Evolutionary conservation across 2,113 vertebrate species (phyloP).

Genomic region (Dromas ardeola): DNA sequence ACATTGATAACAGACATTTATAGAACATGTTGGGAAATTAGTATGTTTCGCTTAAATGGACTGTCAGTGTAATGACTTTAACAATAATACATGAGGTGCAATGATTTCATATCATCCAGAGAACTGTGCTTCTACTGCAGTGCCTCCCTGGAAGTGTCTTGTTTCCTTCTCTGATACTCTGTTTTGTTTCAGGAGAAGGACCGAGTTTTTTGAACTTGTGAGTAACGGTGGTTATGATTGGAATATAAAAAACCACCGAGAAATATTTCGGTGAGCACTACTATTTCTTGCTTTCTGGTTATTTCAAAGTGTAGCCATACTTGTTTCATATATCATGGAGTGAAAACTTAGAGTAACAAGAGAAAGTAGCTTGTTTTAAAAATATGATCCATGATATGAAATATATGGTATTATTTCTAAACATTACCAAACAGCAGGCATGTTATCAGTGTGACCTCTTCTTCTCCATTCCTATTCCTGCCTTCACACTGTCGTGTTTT

Average conservation of each 20-base stretch:
- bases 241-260: conserved; percentile 90
- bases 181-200: conserved; percentile 86
- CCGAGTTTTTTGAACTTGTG: conserved; percentile 95
- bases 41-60: conserved; percentile 74
- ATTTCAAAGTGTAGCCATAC: not conserved
- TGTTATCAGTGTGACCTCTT: not conserved
- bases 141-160: conserved; percentile 38
- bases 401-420: not conserved
- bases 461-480: not conserved
- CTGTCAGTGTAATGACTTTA: conserved; percentile 69
- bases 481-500: not conserved
- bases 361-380: not conserved
- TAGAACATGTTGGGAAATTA: conserved; percentile 67
- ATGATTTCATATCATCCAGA: conserved; percentile 13
- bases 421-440: not conserved
- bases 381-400: not conserved
- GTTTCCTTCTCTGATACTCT: conserved; percentile 49
- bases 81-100: conserved; percentile 64
- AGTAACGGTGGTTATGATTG: conserved; percentile 93
- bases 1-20: conserved; percentile 56
- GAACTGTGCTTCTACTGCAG: conserved; percentile 46
- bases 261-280: conserved; percentile 88
- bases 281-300: conserved; percentile 25
- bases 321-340: not conserved
- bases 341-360: not conserved